Base-by-base conservation (phyloP, 2,797 vertebrate species). In the Ctenochaetus hawaiiensis region DNA sequence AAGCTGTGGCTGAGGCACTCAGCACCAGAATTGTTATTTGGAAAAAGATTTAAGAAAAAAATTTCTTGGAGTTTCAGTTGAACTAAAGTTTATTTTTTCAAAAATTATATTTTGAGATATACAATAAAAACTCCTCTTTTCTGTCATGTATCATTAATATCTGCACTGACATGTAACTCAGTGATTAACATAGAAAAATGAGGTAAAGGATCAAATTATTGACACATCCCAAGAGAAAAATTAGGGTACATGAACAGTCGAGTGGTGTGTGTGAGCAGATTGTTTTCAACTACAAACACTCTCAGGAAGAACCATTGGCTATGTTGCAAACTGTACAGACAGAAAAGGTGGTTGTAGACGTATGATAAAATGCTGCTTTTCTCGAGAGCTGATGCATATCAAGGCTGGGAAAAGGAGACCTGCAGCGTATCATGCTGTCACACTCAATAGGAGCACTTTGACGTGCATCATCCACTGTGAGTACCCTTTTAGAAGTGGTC, bases 21-120 rank as follows among this genome's bases (percentile, higher is more conserved):
- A 8, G 54, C 75, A 68, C 64, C 17, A 39, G 43, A 63, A 45
- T 16, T 44, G 57, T 1, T 52, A 63, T 47, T 59, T 77, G 54
- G 63, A 34, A 34, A 34, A 34, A 62, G 56, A 54, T 51, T 74
- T 76, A 67, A 78, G 59, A 23, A 82, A 88, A 83, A 83, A 57
- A 44, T 57, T 75, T 44, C 78, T 77, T 65, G 6, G 37, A 53
- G 13, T 61, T 81, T 69, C 45, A 53, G 8, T 47, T 41, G 5
- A 64, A 58, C 22, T 53, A 70, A 52, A 69, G 23, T 20, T 0
- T 45, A 4, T 74, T 63, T 62, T 76, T 61, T 39, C 2, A 9
- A 14, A 63, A 72, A 20, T 37, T 3, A 23, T 47, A 22, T 20
- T 16, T 48, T 70, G 30, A 72, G 30, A 63, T 22, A 22, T 20